A percentile compares a stretch with the other conserved stretches of the same genome.
Conservation (phyloP, 2,797 vertebrate genomes). For the Manis crassicaudata region DNA sequence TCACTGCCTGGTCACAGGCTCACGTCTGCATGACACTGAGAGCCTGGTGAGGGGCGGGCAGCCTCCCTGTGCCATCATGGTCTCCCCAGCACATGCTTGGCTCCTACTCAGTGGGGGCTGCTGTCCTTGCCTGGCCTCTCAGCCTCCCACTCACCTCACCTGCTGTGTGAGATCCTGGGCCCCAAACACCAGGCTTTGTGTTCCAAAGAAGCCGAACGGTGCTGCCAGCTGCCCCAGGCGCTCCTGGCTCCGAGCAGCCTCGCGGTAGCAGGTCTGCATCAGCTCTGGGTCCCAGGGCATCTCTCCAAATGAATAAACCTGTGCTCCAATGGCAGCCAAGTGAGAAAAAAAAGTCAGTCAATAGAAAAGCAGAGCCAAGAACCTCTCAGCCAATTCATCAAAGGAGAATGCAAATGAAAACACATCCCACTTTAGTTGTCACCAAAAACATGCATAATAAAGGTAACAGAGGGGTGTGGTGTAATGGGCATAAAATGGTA, state of each 20-base stretch:
- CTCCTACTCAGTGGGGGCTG: background rate
- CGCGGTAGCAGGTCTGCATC: slow-evolving; percentile 70
- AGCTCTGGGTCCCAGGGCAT: slow-evolving; percentile 66
- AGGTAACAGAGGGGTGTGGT: background rate
- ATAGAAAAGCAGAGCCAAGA: background rate
- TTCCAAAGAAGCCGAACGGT: slow-evolving; percentile 66
- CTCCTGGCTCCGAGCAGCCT: background rate
- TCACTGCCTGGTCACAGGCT: background rate
- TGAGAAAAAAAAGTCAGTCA: background rate
- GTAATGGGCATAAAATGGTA: background rate
- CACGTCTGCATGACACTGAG: background rate
- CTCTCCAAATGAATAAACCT: slow-evolving; percentile 74
- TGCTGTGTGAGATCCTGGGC: slow-evolving; percentile 77
- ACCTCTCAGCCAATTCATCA: background rate
- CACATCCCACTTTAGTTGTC: background rate
- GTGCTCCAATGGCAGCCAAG: background rate
- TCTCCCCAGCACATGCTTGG: background rate
- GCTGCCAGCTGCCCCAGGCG: slow-evolving; percentile 30
- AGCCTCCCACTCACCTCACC: slow-evolving; percentile 45
- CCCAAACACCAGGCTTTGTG: slow-evolving; percentile 66
- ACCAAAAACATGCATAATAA: background rate
- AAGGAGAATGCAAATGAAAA: background rate
- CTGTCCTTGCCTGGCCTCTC: background rate
- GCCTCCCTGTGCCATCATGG: fast-evolving
- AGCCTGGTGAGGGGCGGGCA: fast-evolving